Evolutionary conservation across 1,140 invertebrate species (phyloP), one percentile per base, ranked within the genome.

Genomic region (Dendrolimus kikuchii): DNA sequence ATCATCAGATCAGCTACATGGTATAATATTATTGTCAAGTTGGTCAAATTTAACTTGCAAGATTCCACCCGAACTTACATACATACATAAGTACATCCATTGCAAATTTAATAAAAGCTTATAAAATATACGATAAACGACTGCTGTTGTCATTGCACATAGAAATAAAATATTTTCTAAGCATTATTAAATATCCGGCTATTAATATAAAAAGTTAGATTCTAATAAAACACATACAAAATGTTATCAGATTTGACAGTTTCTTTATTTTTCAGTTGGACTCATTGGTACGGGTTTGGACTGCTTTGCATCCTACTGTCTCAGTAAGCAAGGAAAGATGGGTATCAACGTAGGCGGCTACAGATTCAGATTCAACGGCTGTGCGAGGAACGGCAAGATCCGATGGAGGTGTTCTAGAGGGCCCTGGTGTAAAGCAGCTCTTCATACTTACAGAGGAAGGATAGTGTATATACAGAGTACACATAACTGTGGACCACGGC

Each of bases 291-390:
- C 79, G 3, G 81, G 79, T 1, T 60, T 83, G 2, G 79, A 84
- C 51, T 75, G 74, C 57, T 75, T 82, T 51, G 82, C 82, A 4
- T 86, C 82, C 5, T 86, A 86, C 68, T 86, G 82, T 60, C 79
- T 86, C 52, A 86, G 82, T 42, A 86, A 86, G 59, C 82, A 86
- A 56, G 82, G 82, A 7, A 86, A 86, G 58, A 86, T 86, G 82
- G 82, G 82, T 39, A 86, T 86, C 51, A 86, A 80, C 43, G 74
- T 86, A 2, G 82, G 80, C 0, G 82, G 82, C 46, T 86, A 82
- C 62, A 60, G 81, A 55, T 86, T 86, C 65, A 55, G 82, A 47
- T 86, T 84, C 60, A 86, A 86, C 55, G 82, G 82, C 0, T 86
- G 82, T 48, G 82, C 82, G 0, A 74, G 81, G 38, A 86, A 84